phyloP scores from a whole-genome alignment of 53 echinoderm and acorn worm genomes.

The Antedon mediterranea region DNA sequence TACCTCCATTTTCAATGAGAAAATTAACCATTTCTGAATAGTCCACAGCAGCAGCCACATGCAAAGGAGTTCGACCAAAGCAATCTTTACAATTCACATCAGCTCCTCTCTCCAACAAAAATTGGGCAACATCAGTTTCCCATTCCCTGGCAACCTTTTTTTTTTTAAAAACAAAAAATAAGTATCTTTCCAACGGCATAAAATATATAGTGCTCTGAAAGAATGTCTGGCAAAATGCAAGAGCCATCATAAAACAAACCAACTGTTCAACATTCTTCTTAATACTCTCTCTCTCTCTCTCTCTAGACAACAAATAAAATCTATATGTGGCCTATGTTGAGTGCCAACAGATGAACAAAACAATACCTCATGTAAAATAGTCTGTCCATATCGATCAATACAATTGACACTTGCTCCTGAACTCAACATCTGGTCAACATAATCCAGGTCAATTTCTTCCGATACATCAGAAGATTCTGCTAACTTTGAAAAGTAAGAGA shows the following conservation, averaged over 20 bases:
- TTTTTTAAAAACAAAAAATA: no score
- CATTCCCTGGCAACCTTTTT: constrained; percentile 56
- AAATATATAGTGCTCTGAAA: neutral
- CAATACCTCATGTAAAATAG: constrained; percentile 71
- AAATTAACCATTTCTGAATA: constrained; percentile 74
- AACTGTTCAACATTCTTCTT: no score
- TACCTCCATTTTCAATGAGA: constrained; percentile 49
- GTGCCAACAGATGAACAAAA: neutral
- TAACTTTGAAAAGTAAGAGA: constrained; percentile 66
- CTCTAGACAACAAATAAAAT: no score
- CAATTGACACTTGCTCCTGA: constrained; percentile 52
- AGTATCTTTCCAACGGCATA: neutral
- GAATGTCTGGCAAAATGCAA: neutral
- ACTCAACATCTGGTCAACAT: constrained; percentile 42
- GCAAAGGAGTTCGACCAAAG: constrained; percentile 61
- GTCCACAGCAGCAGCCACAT: constrained; percentile 81
- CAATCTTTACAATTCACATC: constrained; percentile 53
- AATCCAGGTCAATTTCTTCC: constrained; percentile 48
- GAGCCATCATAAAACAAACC: no score
- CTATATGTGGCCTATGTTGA: no score
- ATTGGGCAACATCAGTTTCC: constrained; percentile 66
- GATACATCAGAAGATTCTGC: constrained; percentile 34
- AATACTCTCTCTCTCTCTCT: no score
- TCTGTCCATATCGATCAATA: constrained; percentile 86
- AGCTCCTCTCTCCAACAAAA: constrained; percentile 50